Conservation (phyloP, 1,140 invertebrate species). For the Meteorus sp. region DNA sequence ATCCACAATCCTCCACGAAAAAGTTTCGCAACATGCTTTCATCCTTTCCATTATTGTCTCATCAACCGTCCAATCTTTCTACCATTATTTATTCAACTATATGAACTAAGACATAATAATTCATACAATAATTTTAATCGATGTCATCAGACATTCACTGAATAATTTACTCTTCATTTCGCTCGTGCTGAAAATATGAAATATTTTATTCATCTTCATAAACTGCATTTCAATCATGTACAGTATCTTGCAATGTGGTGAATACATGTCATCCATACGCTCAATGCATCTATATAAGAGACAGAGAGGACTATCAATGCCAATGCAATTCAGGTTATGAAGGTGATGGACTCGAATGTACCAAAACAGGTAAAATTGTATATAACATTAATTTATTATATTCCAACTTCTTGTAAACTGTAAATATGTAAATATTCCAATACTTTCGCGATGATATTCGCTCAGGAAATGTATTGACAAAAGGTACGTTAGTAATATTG, state of each 20-base stretch:
- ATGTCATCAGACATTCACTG: too few relatives aligned
- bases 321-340: slow-evolving; percentile 78
- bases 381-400: background rate
- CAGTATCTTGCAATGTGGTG: slow-evolving; percentile 72
- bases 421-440: too few relatives aligned
- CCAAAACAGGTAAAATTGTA: slow-evolving; percentile 48
- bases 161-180: too few relatives aligned
- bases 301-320: slow-evolving; percentile 67
- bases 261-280: slow-evolving; percentile 78
- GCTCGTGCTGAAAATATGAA: slow-evolving; percentile 5
- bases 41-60: slow-evolving; percentile 14
- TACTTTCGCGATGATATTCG: too few relatives aligned
- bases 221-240: slow-evolving; percentile 49
- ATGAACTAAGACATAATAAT: too few relatives aligned
- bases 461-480: background rate
- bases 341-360: slow-evolving; percentile 78
- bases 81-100: too few relatives aligned
- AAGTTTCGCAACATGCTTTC: too few relatives aligned
- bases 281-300: slow-evolving; percentile 69
- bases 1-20: too few relatives aligned
- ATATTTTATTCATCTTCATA: slow-evolving; percentile 28
- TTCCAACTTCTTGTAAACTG: too few relatives aligned
- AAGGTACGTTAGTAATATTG: slow-evolving; percentile 4
- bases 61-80: too few relatives aligned
- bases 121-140: too few relatives aligned